Conservation (phyloP, 2,888 invertebrate species). For the Andrena trimmerana region DNA sequence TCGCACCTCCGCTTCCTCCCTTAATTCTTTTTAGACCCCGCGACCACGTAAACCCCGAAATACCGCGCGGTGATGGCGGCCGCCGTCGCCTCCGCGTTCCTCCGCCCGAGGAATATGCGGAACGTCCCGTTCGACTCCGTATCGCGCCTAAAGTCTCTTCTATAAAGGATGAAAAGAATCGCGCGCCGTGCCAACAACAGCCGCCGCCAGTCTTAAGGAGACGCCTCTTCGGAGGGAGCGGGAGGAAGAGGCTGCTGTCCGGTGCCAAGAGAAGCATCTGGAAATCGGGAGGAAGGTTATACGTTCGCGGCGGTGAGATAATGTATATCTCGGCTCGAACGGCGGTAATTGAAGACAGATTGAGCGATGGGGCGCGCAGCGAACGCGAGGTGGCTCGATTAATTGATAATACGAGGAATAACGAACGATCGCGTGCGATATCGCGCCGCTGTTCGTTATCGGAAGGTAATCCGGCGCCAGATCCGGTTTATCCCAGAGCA, state of each 20-base stretch:
- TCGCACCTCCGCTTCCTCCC: background rate
- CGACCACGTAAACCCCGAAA: constrained; percentile 13
- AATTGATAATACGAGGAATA: constrained; percentile 17
- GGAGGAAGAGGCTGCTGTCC: background rate
- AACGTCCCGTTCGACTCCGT: background rate
- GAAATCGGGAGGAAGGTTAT: background rate
- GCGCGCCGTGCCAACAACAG: constrained; percentile 23
- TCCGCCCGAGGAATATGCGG: background rate
- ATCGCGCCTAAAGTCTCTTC: background rate
- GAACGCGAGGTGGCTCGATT: background rate
- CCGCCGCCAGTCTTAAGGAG: background rate
- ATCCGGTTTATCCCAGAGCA: constrained; percentile 17
- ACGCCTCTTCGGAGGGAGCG: background rate
- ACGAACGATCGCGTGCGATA: background rate
- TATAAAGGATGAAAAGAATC: background rate
- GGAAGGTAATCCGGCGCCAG: constrained; percentile 22
- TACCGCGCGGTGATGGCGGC: constrained; percentile 1
- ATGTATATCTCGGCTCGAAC: background rate
- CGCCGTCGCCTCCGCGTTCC: background rate
- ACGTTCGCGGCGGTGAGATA: background rate
- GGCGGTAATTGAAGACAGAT: constrained; percentile 16
- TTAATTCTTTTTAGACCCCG: background rate
- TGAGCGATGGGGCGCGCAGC: background rate
- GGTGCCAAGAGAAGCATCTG: constrained; percentile 30
- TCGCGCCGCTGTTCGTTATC: constrained; percentile 8